Conservation (phyloP, 2,113 vertebrate genomes). For the Gnathonemus longibarbis region DNA sequence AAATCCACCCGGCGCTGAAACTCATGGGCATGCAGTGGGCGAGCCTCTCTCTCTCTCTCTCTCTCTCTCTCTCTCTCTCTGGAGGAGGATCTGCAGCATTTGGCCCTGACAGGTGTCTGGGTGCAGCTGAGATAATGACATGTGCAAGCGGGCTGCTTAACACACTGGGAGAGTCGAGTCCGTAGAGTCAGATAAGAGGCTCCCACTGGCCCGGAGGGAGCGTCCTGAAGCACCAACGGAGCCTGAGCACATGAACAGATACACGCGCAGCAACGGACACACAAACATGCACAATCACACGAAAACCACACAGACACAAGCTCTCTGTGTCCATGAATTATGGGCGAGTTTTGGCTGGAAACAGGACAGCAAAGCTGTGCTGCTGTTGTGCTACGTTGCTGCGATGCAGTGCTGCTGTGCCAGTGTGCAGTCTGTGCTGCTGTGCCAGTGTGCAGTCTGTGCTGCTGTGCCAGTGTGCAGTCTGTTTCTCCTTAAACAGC, state of each 20-base stretch:
- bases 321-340: slow-evolving; percentile 18
- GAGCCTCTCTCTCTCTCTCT: neutral
- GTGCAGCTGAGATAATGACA: neutral
- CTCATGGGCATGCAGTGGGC: neutral
- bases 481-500: slow-evolving; percentile 40
- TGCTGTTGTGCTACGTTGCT: neutral
- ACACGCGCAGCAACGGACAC: slow-evolving; percentile 5
- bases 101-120: slow-evolving; percentile 1
- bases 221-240: neutral
- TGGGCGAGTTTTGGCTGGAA: slow-evolving; percentile 19
- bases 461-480: slow-evolving; percentile 7
- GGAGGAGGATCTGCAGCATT: neutral
- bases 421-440: neutral
- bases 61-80: neutral
- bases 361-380: slow-evolving; percentile 7
- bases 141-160: neutral
- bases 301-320: slow-evolving; percentile 26
- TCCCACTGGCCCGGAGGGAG: neutral
- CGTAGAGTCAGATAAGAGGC: neutral
- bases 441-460: slow-evolving; percentile 13
- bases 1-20: neutral
- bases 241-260: slow-evolving; percentile 21
- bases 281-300: neutral
- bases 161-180: neutral
- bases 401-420: neutral